Evolutionary conservation across 2,888 invertebrate species (phyloP).

Genomic region (Argynnis bischoffii): DNA sequence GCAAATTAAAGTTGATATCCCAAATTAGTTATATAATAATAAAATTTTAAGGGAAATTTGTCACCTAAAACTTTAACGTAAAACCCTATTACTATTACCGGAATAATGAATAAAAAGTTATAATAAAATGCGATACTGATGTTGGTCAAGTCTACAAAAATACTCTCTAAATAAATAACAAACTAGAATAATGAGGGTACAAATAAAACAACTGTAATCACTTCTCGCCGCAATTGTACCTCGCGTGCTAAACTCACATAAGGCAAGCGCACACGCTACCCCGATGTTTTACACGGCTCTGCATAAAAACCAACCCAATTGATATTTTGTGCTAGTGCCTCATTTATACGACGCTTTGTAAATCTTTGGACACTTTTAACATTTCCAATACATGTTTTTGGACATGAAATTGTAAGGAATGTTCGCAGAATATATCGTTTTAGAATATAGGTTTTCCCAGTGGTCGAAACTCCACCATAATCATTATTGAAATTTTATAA

Average conservation of each 20-base stretch:
- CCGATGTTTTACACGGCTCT: constrained; percentile 70
- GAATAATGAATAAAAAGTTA: too few relatives aligned
- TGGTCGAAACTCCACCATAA: too few relatives aligned
- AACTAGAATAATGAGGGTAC: constrained; percentile 28
- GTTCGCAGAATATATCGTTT: too few relatives aligned
- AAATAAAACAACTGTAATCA: constrained; percentile 50
- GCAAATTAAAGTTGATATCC: too few relatives aligned
- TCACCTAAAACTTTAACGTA: too few relatives aligned
- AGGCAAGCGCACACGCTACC: constrained; percentile 70
- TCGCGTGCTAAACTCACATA: constrained; percentile 72
- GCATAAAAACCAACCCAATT: constrained; percentile 76
- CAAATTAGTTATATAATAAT: too few relatives aligned
- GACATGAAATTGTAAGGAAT: too few relatives aligned
- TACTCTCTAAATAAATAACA: not conserved
- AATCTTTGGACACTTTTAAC: constrained; percentile 27
- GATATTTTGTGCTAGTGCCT: constrained; percentile 76
- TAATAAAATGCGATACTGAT: not conserved
- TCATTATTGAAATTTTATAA: too few relatives aligned
- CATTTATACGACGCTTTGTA: constrained; percentile 51
- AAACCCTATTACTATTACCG: too few relatives aligned
- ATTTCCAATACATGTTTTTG: too few relatives aligned
- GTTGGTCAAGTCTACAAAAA: not conserved
- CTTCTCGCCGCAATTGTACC: constrained; percentile 60
- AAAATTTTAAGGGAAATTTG: too few relatives aligned
- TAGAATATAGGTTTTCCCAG: too few relatives aligned